A percentile compares a stretch with the other conserved stretches of the same genome.
phyloP scores from a whole-genome alignment of 2,888 invertebrate species.

The Isoperla grammatica region DNA sequence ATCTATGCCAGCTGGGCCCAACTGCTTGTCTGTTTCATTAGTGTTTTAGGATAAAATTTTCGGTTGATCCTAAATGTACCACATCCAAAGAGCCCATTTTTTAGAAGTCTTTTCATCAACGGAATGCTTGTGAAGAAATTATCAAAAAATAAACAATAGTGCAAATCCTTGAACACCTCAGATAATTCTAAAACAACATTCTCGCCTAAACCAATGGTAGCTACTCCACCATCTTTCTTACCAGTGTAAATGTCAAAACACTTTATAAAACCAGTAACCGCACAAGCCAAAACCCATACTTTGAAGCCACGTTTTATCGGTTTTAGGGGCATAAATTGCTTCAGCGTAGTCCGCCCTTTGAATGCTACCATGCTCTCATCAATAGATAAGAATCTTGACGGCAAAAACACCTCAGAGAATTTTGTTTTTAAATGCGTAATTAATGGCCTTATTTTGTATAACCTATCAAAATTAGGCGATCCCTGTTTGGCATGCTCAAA shows the following conservation, averaged over 20 bases:
- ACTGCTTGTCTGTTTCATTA: constrained; percentile 34
- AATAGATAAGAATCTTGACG: neutral
- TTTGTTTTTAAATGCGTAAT: neutral
- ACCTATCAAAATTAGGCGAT: neutral
- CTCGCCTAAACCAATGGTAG: constrained; percentile 31
- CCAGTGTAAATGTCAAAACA: constrained; percentile 34
- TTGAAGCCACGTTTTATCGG: constrained; percentile 33
- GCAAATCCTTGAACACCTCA: constrained; percentile 30
- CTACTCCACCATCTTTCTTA: constrained; percentile 28
- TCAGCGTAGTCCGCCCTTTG: neutral
- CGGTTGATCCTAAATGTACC: constrained; percentile 32
- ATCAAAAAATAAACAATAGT: constrained; percentile 35
- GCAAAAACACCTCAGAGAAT: neutral
- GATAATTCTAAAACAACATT: constrained; percentile 34
- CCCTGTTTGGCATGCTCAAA: neutral
- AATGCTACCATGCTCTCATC: constrained; percentile 5
- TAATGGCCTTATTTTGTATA: constrained; percentile 4
- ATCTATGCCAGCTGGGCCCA: constrained; percentile 33
- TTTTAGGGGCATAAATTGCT: constrained; percentile 33
- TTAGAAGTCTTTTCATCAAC: constrained; percentile 20
- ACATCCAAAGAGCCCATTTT: constrained; percentile 35
- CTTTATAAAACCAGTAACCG: constrained; percentile 31
- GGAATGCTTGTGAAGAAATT: constrained; percentile 32
- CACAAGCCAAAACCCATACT: constrained; percentile 32
- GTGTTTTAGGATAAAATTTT: constrained; percentile 21